Conservation (phyloP, 2,113 vertebrate species). For the Lamprotornis superbus region DNA sequence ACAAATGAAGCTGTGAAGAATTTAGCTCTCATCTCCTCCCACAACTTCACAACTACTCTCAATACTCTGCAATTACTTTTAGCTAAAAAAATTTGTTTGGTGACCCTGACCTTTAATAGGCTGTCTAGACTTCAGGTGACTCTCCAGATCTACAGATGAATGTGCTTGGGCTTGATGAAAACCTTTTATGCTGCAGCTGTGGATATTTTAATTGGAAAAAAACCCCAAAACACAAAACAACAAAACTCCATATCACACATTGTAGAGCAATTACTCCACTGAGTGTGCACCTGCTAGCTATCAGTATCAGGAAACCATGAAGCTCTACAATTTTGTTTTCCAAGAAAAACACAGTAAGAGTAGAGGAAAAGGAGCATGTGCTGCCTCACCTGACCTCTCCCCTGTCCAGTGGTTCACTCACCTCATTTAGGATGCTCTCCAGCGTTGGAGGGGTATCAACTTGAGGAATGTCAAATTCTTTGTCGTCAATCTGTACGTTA, state of each 20-base stretch:
- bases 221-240: too few species aligned
- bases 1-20: not conserved
- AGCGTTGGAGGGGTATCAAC: conserved; percentile 97
- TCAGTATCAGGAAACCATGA: not conserved
- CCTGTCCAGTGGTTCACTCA: not conserved
- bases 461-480: conserved; percentile 98
- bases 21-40: not conserved
- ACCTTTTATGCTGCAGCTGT: not conserved
- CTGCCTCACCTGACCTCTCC: not conserved
- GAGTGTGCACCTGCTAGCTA: rapidly evolving
- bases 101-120: not conserved
- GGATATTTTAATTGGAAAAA: not conserved
- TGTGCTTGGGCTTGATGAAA: not conserved
- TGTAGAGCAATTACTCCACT: not conserved
- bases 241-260: not conserved
- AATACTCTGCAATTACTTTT: not conserved
- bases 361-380: not conserved
- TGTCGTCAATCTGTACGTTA: conserved; percentile 90
- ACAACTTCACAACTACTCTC: not conserved
- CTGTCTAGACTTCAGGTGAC: not conserved
- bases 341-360: not conserved
- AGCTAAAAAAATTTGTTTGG: not conserved
- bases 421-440: conserved; percentile 98
- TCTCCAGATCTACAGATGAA: not conserved
- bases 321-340: not conserved